Evolutionary conservation across 2,113 vertebrate species (phyloP), one percentile per base, ranked within the genome.

Genomic region (Nycticryphes semicollaris): DNA sequence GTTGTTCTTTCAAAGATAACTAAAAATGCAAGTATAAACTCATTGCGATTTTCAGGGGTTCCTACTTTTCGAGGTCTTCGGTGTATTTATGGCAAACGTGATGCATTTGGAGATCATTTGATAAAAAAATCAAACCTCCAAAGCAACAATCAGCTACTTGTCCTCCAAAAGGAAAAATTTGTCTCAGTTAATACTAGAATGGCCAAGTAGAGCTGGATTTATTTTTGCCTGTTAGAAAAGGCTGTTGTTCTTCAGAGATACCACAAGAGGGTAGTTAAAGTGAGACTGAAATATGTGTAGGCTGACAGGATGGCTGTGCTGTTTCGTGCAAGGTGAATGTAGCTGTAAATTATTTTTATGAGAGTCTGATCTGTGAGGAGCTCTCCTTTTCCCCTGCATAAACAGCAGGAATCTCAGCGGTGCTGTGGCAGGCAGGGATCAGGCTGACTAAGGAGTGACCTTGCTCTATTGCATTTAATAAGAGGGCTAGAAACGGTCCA

Each of bases 221-320:
- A 56, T 81, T 95, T 87, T 7, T 53, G 21, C 22, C 60, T 72
- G 35, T 37, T 90, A 41, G 78, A 24, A 56, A 43, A 87, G 66
- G 77, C 24, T 97, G 96, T 79, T 51, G 7, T 96, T 96, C 94
- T 76, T 62, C 94, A 54, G 81, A 20, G 5, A 57, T n/a, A 80
- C 96, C 96, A 93, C 96, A 89, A 96, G 96, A 96, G 96, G 96
- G 96, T 92, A 91, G 94, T 92, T 96, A 69, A 77, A 74, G 77
- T 75, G 73, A 94, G 77, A 24, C 89, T 85, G 70, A 76, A 95
- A 89, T 68, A 43, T 0, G 15, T 10, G 84, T 39, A 35, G 66
- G 83, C 73, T 81, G 48, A 51, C 0, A 0, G 39, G 62, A 68
- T 2, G 19, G 69, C 56, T 64, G 4, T 53, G 77, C 92, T 85